Percentiles rank a stretch among this genome's conserved stretches.
These are phyloP conservation scores for Malurus leucopterus DNA, from an alignment of 2,797 vertebrate species.

Conservation along the genomic window DNA sequence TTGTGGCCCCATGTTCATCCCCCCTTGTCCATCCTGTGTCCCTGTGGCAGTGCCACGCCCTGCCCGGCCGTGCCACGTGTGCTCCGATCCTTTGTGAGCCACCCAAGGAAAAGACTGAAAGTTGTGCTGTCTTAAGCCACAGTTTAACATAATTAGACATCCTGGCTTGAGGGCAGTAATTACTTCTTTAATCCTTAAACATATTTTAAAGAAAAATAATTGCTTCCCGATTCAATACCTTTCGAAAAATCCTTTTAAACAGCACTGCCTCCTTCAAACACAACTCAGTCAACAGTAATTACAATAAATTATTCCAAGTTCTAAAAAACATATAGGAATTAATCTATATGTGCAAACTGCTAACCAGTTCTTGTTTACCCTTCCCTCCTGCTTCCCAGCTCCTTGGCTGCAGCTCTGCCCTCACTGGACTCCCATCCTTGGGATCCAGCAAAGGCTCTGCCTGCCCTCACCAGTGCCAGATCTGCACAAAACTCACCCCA, in stretches of 20 bases:
- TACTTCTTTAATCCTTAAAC: slow-evolving; percentile 66
- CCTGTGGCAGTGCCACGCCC: neutral
- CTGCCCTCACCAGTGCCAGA: neutral
- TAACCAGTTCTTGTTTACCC: neutral
- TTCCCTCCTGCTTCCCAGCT: neutral
- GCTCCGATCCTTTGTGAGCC: neutral
- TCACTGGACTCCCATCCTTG: fast-evolving
- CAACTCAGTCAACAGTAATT: slow-evolving; percentile 60
- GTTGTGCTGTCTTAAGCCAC: slow-evolving; percentile 40
- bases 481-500: neutral
- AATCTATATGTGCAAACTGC: slow-evolving; percentile 21
- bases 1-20: neutral
- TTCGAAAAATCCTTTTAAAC: slow-evolving; percentile 58
- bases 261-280: slow-evolving; percentile 52
- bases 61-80: fast-evolving
- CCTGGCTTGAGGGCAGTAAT: slow-evolving; percentile 61
- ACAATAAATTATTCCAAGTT: slow-evolving; percentile 50
- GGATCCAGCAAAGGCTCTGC: neutral
- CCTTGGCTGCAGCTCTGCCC: neutral
- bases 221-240: slow-evolving; percentile 54
- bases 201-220: slow-evolving; percentile 46
- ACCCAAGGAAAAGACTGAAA: slow-evolving; percentile 22
- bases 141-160: slow-evolving; percentile 63
- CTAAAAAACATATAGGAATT: slow-evolving; percentile 37
- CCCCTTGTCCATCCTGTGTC: fast-evolving